Conservation (phyloP, 2,797 vertebrate genomes). For the Enteromius thamalakanensis region DNA sequence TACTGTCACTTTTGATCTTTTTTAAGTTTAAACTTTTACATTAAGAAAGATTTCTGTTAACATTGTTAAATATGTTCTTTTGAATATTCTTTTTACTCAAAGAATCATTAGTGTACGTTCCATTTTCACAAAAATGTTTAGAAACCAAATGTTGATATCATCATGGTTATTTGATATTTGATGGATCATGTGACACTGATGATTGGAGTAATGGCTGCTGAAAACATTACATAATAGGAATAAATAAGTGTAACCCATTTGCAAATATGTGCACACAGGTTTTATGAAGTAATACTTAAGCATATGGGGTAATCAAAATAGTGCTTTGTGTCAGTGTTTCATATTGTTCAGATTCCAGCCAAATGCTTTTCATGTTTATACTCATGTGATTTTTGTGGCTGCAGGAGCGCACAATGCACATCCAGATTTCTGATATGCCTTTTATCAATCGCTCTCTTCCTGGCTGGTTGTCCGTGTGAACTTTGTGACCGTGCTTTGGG, state of each 20-base stretch:
- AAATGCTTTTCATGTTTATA: constrained; percentile 7
- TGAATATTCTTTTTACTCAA: background rate
- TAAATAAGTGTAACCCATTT: background rate
- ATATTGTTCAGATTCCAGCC: background rate
- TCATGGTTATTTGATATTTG: background rate
- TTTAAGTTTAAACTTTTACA: background rate
- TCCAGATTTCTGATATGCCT: constrained; percentile 33
- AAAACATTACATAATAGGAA: background rate
- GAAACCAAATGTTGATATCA: background rate
- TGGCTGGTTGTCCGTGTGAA: constrained; percentile 49
- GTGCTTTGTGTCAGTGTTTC: background rate
- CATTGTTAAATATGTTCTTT: background rate
- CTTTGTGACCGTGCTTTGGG: constrained; percentile 55
- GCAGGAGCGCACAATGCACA: constrained; percentile 50
- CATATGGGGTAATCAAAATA: background rate
- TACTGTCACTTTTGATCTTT: no score
- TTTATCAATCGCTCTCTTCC: constrained; percentile 50
- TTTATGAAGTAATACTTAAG: background rate
- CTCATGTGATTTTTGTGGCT: constrained; percentile 45
- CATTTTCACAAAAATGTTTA: background rate
- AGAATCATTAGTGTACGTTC: background rate
- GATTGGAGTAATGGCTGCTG: background rate
- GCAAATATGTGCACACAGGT: background rate
- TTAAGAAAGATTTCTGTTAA: background rate
- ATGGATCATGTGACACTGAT: background rate